Conservation (phyloP, 2,113 vertebrate species). For the Vulpes ferrilata region DNA sequence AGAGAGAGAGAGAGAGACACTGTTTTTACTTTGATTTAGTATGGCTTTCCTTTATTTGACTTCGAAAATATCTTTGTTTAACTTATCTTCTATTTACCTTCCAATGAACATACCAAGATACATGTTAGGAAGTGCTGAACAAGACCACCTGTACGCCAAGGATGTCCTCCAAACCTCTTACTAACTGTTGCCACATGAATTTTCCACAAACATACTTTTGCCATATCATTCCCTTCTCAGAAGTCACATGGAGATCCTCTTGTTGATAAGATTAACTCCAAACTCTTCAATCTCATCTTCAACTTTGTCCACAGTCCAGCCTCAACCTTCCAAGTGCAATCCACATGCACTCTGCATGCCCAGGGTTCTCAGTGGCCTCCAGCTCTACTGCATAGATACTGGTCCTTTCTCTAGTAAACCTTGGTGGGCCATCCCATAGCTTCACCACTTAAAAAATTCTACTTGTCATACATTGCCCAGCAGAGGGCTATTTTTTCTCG, state of each 20-base stretch:
- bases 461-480: not conserved
- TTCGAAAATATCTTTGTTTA: not conserved
- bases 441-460: not conserved
- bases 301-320: not conserved
- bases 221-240: not conserved
- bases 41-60: not conserved
- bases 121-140: not conserved
- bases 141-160: not conserved
- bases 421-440: not conserved
- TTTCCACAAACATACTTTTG: not conserved
- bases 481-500: not conserved
- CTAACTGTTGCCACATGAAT: not conserved
- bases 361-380: not conserved
- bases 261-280: not conserved
- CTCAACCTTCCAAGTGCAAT: not conserved
- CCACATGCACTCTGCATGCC: not conserved
- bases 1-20: not conserved
- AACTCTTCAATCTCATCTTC: not conserved
- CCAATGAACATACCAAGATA: not conserved
- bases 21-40: constrained; percentile 5
- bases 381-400: not conserved
- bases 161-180: not conserved
- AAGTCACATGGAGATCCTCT: not conserved
- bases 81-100: not conserved
- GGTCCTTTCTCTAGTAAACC: not conserved